These are phyloP conservation scores for Oriolus oriolus DNA, from an alignment of 2,113 vertebrate species.

Conservation along the genomic window DNA sequence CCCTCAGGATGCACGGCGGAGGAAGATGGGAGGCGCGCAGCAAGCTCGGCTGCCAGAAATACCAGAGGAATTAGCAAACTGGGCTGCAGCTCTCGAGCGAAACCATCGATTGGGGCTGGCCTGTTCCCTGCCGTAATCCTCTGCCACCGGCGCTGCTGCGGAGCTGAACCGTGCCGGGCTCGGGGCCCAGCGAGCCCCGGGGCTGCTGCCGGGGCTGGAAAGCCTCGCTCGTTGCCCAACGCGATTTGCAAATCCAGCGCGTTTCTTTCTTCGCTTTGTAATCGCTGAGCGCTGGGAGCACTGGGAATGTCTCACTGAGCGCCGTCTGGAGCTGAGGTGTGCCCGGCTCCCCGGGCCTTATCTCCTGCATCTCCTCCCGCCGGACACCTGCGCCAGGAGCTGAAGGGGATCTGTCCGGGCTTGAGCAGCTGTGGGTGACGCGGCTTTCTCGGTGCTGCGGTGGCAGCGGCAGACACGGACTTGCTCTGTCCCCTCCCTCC, in stretches of 20 bases:
- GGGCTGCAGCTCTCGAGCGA: neutral
- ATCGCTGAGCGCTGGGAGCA: neutral
- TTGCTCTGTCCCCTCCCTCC: neutral
- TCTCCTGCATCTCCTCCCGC: neutral
- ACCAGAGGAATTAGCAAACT: neutral
- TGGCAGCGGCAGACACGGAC: rapidly evolving
- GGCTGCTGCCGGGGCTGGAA: neutral
- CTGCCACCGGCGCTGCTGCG: neutral
- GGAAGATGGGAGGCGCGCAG: neutral
- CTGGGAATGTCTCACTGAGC: neutral
- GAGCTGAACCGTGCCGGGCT: neutral
- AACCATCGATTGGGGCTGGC: neutral
- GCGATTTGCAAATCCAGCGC: neutral
- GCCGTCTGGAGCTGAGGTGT: neutral
- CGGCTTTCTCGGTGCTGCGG: rapidly evolving
- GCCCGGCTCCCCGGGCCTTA: neutral
- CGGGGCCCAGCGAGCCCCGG: neutral
- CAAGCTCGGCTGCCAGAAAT: neutral
- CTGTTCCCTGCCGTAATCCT: neutral
- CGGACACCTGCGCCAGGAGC: rapidly evolving
- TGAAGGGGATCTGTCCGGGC: neutral
- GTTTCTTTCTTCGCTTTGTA: neutral
- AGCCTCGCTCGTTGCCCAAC: neutral
- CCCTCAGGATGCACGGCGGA: neutral
- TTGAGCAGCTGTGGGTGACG: rapidly evolving